Conservation (phyloP, 2,888 invertebrate genomes). For the Drosophila kambysellisi region DNA sequence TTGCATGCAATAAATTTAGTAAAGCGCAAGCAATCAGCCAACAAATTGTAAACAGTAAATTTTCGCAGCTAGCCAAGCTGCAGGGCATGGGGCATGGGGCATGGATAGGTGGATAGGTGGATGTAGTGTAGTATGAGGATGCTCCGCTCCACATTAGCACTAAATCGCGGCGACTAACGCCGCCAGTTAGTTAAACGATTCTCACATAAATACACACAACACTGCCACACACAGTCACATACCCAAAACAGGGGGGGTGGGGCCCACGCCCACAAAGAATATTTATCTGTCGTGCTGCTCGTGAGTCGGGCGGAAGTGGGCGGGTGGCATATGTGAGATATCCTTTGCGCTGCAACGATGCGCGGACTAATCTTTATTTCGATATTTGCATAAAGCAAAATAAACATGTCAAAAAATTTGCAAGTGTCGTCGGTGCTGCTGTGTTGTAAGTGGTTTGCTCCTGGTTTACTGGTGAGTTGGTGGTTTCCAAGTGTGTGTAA, state of each 20-base stretch:
- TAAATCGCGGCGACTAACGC: conserved; percentile 75
- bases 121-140: neutral
- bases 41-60: conserved; percentile 79
- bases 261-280: conserved; percentile 55
- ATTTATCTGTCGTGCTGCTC: conserved; percentile 56
- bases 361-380: conserved; percentile 74
- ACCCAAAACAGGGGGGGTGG: conserved; percentile 10
- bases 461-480: conserved; percentile 3
- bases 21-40: conserved; percentile 77
- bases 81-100: conserved; percentile 11
- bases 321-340: conserved; percentile 15
- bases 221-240: conserved; percentile 14
- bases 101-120: neutral
- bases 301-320: neutral
- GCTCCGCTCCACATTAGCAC: conserved; percentile 68
- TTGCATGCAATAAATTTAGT: conserved; percentile 70
- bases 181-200: conserved; percentile 78
- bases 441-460: conserved; percentile 17
- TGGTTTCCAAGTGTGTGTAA: neutral
- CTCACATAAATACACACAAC: conserved; percentile 62
- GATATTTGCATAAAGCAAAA: conserved; percentile 71
- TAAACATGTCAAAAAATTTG: conserved; percentile 70
- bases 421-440: conserved; percentile 18
- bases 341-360: conserved; percentile 31
- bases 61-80: conserved; percentile 48